A percentile compares a stretch with the other conserved stretches of the same genome.
phyloP scores from a whole-genome alignment of 1,140 invertebrate genomes.

The Drosophila santomea region DNA sequence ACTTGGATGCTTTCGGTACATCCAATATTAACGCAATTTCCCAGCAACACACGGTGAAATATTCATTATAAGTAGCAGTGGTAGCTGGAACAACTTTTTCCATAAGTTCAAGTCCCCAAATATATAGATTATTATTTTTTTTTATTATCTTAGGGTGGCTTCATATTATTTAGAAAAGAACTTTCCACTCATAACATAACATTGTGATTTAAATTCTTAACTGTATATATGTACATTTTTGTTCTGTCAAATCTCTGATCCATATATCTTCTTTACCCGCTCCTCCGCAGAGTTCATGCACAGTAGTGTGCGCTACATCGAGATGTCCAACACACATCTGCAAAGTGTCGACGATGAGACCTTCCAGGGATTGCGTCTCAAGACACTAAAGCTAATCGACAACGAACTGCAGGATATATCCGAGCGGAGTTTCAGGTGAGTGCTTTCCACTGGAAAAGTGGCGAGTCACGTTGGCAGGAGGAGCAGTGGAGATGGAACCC shows the following conservation, averaged over 20 bases:
- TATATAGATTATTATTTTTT: too few species aligned
- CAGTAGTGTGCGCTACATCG: slow-evolving; percentile 85
- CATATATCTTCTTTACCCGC: slow-evolving; percentile 6
- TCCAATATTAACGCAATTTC: slow-evolving; percentile 18
- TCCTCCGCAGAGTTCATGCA: slow-evolving; percentile 84
- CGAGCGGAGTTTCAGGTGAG: slow-evolving; percentile 84
- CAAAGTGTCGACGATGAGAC: slow-evolving; percentile 85
- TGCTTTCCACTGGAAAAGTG: slow-evolving; percentile 31
- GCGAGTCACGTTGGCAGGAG: slow-evolving; percentile 38
- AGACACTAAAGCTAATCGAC: slow-evolving; percentile 86
- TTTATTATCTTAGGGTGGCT: too few species aligned
- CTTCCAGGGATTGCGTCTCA: slow-evolving; percentile 85
- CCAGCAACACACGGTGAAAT: not conserved
- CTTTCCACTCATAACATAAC: too few species aligned
- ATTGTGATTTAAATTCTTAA: too few species aligned
- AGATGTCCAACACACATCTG: slow-evolving; percentile 86
- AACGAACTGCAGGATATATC: slow-evolving; percentile 85
- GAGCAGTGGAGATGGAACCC: slow-evolving; percentile 12
- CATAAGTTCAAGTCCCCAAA: too few species aligned
- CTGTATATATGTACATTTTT: not conserved
- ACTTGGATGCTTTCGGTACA: slow-evolving; percentile 7
- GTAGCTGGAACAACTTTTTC: too few species aligned
- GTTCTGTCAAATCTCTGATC: not conserved
- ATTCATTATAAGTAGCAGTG: too few species aligned
- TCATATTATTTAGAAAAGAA: too few species aligned